Percentiles rank a stretch among this genome's conserved stretches.
Conservation (phyloP, 1,140 invertebrate species). For the Drosophila ohnishii region DNA sequence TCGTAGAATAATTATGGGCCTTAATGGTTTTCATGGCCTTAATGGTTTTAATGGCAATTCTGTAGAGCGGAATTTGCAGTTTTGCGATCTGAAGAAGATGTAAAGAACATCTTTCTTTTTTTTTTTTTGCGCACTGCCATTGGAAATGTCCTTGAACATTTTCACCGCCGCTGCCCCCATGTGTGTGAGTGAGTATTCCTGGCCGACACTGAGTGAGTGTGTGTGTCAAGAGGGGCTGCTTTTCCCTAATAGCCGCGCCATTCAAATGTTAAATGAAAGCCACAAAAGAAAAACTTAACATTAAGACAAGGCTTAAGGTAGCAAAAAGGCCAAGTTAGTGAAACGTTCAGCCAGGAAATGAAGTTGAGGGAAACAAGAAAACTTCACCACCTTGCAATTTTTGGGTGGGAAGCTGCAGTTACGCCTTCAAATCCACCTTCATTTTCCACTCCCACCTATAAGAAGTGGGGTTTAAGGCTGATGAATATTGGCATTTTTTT, state of each 20-base stretch:
- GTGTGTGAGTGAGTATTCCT: constrained; percentile 13
- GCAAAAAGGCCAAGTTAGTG: constrained; percentile 3
- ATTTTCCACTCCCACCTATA: not conserved
- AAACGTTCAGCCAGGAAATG: constrained; percentile 16
- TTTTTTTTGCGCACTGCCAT: constrained; percentile 52
- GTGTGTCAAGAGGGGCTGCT: constrained; percentile 50
- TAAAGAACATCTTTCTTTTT: constrained; percentile 1
- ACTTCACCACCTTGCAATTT: not conserved
- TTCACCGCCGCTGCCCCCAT: constrained; percentile 12
- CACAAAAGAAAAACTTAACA: constrained; percentile 8
- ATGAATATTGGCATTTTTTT: no score
- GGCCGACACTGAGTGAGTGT: constrained; percentile 10
- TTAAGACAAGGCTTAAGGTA: not conserved
- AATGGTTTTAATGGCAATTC: constrained; percentile 62
- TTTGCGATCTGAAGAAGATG: constrained; percentile 31
- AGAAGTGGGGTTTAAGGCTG: accelerated
- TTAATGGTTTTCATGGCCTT: constrained; percentile 71
- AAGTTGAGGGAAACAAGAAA: constrained; percentile 12
- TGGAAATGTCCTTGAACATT: constrained; percentile 69
- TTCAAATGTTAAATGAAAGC: constrained; percentile 33
- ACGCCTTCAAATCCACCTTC: not conserved
- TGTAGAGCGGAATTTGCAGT: constrained; percentile 18
- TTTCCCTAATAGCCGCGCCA: constrained; percentile 31
- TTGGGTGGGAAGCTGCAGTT: constrained; percentile 14
- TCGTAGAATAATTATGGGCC: constrained; percentile 28